Conservation (phyloP, 2,113 vertebrate genomes). For the Todiramphus chloris region DNA sequence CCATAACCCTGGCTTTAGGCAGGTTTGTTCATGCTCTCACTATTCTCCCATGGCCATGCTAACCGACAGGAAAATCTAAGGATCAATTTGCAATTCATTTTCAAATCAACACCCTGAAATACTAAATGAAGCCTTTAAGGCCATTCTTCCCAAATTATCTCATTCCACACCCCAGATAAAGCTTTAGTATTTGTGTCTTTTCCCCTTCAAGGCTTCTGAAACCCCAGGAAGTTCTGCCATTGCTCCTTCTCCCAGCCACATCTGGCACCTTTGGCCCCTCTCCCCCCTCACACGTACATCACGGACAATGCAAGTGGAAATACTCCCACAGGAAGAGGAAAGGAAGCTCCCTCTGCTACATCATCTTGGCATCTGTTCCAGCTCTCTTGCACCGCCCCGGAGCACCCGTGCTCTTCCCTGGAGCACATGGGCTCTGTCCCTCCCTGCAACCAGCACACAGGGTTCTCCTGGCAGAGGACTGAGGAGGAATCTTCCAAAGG, state of each 20-base stretch:
- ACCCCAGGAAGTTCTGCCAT: not conserved
- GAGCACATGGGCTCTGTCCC: not conserved
- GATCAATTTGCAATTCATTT: not conserved
- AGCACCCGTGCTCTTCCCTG: not conserved
- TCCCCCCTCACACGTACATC: not conserved
- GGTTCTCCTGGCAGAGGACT: not conserved
- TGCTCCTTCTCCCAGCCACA: not conserved
- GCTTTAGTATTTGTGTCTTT: not conserved
- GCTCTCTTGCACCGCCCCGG: not conserved
- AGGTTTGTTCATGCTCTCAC: not conserved
- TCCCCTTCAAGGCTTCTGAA: not conserved
- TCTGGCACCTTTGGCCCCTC: not conserved
- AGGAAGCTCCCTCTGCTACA: not conserved
- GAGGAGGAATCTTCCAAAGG: not conserved
- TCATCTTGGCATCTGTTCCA: not conserved
- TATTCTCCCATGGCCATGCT: not conserved
- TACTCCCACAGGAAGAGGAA: not conserved
- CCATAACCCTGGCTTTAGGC: not conserved
- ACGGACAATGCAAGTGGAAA: not conserved
- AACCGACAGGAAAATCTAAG: not conserved
- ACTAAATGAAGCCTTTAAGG: not conserved
- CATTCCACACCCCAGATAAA: not conserved
- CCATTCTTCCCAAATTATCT: not conserved
- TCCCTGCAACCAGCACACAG: accelerated
- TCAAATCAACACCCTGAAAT: not conserved